Percentiles rank a stretch among this genome's conserved stretches.
These are phyloP conservation scores for Lontra canadensis DNA, from an alignment of 2,113 vertebrate species.

Conservation along the genomic window DNA sequence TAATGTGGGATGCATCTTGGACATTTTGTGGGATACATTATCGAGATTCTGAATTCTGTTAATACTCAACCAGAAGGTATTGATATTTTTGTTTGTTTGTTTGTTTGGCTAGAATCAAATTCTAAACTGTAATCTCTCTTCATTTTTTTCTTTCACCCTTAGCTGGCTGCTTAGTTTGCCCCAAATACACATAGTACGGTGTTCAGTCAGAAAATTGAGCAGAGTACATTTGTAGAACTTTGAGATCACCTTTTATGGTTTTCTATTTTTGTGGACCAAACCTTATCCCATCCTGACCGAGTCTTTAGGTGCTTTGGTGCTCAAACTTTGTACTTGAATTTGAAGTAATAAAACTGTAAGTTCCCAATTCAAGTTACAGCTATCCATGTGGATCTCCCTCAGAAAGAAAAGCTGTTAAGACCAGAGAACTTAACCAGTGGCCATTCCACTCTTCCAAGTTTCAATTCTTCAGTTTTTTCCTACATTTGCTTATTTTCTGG, in stretches of 20 bases:
- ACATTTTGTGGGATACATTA: background rate
- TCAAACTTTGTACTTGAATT: background rate
- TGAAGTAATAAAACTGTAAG: background rate
- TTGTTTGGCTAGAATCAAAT: background rate
- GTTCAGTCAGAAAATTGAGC: background rate
- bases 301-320: background rate
- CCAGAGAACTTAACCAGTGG: background rate
- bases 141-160: background rate
- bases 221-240: background rate
- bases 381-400: background rate
- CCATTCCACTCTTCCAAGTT: background rate
- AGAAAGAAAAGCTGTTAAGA: background rate
- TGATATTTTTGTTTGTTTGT: background rate
- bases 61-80: background rate
- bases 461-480: background rate
- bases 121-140: background rate
- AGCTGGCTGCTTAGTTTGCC: background rate
- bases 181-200: background rate
- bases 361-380: background rate
- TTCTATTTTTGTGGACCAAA: background rate
- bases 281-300: too few relatives aligned
- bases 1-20: background rate
- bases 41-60: background rate
- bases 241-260: background rate
- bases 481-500: background rate